Conservation (phyloP, 1,140 invertebrate genomes). For the Penaeus indicus region DNA sequence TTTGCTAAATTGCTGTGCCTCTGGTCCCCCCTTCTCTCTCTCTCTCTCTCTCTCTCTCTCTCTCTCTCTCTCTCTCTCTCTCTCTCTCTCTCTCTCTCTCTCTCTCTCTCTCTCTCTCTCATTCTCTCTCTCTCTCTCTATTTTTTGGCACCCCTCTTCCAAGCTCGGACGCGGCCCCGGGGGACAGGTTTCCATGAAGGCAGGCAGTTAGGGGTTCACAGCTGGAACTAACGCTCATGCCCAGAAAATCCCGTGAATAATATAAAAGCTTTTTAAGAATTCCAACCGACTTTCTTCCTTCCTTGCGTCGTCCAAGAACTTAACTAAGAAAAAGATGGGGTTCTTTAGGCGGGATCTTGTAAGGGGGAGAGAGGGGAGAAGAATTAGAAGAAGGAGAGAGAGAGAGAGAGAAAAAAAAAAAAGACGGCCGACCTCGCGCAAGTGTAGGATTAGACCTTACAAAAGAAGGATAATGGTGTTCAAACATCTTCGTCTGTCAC, state of each 20-base stretch:
- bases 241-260: no score
- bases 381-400: neutral
- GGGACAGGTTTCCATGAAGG: no score
- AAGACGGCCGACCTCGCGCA: no score
- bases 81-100: no score
- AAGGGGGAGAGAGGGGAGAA: no score
- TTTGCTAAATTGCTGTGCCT: constrained; percentile 6
- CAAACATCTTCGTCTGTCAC: constrained; percentile 36
- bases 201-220: no score
- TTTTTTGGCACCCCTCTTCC: no score
- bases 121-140: no score
- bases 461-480: constrained; percentile 45
- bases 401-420: neutral
- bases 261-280: no score
- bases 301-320: constrained; percentile 11
- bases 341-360: neutral
- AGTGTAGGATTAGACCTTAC: constrained; percentile 10
- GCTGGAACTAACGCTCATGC: no score
- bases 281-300: constrained; percentile 12
- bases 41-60: constrained; percentile 38
- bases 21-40: neutral
- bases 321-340: constrained; percentile 21
- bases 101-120: no score
- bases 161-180: no score
- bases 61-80: neutral